Conservation (phyloP, 2,888 invertebrate genomes). For the Drosophila algonquin region DNA sequence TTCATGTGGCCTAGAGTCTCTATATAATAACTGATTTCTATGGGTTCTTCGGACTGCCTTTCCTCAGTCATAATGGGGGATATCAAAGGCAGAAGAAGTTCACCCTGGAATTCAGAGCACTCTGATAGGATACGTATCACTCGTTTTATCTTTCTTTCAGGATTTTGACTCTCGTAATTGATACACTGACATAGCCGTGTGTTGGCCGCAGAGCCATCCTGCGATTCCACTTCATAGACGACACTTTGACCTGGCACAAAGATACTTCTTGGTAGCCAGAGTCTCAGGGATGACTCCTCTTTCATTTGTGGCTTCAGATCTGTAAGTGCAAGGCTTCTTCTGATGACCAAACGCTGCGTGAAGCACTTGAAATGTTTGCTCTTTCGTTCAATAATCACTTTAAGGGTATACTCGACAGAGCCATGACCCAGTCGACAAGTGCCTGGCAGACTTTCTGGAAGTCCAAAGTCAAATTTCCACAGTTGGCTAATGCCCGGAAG, state of each 20-base stretch:
- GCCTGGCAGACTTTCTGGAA: conserved; percentile 57
- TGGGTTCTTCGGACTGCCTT: conserved; percentile 17
- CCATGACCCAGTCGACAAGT: conserved; percentile 59
- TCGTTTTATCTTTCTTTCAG: conserved; percentile 46
- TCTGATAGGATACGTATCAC: conserved; percentile 47
- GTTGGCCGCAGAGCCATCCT: not conserved
- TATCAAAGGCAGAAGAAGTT: conserved; percentile 61
- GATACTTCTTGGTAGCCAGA: conserved; percentile 57
- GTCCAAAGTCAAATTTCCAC: conserved; percentile 48
- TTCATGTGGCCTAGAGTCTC: conserved; percentile 35
- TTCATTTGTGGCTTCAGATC: conserved; percentile 37
- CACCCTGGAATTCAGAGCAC: conserved; percentile 15
- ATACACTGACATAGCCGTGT: conserved; percentile 61
- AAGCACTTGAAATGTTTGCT: conserved; percentile 58
- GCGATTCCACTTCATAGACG: conserved; percentile 39
- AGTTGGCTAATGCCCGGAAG: conserved; percentile 28
- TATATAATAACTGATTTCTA: conserved; percentile 54
- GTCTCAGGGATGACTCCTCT: not conserved
- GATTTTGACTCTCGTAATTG: conserved; percentile 47
- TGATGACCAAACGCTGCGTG: conserved; percentile 55
- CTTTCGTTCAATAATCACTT: conserved; percentile 51
- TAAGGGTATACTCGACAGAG: conserved; percentile 51
- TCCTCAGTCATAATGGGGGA: conserved; percentile 53
- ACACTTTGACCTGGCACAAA: conserved; percentile 71
- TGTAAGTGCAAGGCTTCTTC: conserved; percentile 54